Conservation (phyloP, 2,888 invertebrate genomes). For the Corythucha ciliata region DNA sequence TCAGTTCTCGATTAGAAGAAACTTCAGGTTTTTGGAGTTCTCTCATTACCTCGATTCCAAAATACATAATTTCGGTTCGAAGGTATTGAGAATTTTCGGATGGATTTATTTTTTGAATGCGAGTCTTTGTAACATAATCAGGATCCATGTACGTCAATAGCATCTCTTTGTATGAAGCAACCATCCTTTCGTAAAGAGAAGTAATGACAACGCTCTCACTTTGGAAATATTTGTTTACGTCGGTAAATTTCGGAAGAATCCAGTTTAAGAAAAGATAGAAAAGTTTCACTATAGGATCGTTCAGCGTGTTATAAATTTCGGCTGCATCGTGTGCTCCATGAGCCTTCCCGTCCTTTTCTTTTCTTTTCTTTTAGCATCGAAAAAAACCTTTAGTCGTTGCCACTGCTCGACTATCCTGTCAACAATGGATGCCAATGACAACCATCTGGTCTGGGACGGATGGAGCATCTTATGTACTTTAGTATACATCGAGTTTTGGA, state of each 20-base stretch:
- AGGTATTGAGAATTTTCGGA: background rate
- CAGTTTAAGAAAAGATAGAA: background rate
- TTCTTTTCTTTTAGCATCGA: background rate
- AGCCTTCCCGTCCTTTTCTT: too few species aligned
- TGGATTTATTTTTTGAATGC: background rate
- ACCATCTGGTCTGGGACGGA: slow-evolving; percentile 38
- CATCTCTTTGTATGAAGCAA: background rate
- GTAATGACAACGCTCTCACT: background rate
- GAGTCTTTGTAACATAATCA: background rate
- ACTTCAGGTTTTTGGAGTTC: too few species aligned
- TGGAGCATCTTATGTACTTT: slow-evolving; percentile 35
- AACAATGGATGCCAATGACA: slow-evolving; percentile 21
- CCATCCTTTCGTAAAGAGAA: background rate
- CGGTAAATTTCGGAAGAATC: background rate
- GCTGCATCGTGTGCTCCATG: too few species aligned
- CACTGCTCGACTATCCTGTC: slow-evolving; percentile 23
- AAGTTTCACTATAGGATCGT: background rate
- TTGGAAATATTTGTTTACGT: background rate
- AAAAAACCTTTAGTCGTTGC: slow-evolving; percentile 27
- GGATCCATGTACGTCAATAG: slow-evolving; percentile 1
- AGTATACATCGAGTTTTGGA: slow-evolving; percentile 33
- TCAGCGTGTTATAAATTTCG: background rate
- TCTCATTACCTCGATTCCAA: too few species aligned
- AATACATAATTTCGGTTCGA: background rate
- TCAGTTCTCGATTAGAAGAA: background rate